Evolutionary conservation across 2,797 vertebrate species (phyloP), one percentile per base, ranked within the genome.

Genomic region (Pangasius djambal): DNA sequence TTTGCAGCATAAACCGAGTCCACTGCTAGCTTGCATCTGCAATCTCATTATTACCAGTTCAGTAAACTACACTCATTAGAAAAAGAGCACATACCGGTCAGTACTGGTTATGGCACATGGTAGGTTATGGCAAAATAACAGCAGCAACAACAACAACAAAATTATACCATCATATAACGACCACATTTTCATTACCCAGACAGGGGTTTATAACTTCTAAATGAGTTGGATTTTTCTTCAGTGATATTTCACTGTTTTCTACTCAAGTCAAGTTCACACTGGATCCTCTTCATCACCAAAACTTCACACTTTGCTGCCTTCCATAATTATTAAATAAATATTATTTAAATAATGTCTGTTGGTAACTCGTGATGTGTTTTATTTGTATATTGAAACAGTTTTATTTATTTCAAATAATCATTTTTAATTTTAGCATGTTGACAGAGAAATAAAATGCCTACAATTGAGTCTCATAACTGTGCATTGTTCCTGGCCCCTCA

Each of bases 1-100:
- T 94, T 90, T 81, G 91, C 87, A 89, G 93, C 92, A 93, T 94
- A 92, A 94, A 93, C 91, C 20, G 87, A 92, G 90, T 91, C 69
- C 61, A 86, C 89, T 75, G 79, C 55, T n/a, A 37, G 83, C 91
- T 92, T 84, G 93, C 94, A 95, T 94, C 94, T 95, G 94, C 94
- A 92, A 91, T 90, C 91, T 92, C 93, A 94, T 94, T 94, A 95
- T 91, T 88, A 52, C 40, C 82, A 88, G 81, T 34, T 83, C 89
- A 90, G 70, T 90, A 86, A 67, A 63, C 81, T 72, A 59, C 61
- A 88, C 88, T 92, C 91, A 91, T 61, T 90, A 92, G 52, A 83
- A 79, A 31, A 89, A 50, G 25, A 78, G n/a, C 34, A 79, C 59
- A 88, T 50, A n/a, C n/a, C 10, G 59, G 28, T 13, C 72, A 74